Conservation (phyloP, 1,140 invertebrate species). For the Drosophila suzukii region DNA sequence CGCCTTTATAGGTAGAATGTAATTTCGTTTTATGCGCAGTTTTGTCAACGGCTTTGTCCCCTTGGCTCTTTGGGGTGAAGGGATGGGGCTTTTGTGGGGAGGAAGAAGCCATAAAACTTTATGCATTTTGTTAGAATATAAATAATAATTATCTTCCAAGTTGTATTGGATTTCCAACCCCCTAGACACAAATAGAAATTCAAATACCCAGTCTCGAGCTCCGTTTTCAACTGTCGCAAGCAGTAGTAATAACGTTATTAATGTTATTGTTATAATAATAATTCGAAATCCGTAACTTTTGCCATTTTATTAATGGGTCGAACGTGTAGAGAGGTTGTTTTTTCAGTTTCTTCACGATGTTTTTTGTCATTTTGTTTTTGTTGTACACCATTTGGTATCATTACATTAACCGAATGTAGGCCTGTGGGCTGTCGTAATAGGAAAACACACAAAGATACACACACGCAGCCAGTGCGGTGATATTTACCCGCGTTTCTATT, state of each 20-base stretch:
- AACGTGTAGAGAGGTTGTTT: slow-evolving; percentile 61
- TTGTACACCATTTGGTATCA: slow-evolving; percentile 16
- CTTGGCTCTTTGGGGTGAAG: not conserved
- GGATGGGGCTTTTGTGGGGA: not conserved
- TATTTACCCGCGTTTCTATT: slow-evolving; percentile 73
- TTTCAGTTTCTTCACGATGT: slow-evolving; percentile 1
- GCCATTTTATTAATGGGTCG: slow-evolving; percentile 83
- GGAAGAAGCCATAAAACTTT: slow-evolving; percentile 69
- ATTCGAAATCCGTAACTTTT: slow-evolving; percentile 81
- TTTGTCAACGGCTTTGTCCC: slow-evolving; percentile 76
- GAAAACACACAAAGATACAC: slow-evolving; percentile 38
- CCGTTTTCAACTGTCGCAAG: slow-evolving; percentile 55
- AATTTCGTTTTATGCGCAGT: slow-evolving; percentile 76
- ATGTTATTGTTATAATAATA: slow-evolving; percentile 81
- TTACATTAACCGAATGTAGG: slow-evolving; percentile 44
- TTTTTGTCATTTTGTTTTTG: slow-evolving; percentile 14
- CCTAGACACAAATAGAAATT: slow-evolving; percentile 35
- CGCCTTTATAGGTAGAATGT: slow-evolving; percentile 66
- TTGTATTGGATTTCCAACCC: slow-evolving; percentile 58
- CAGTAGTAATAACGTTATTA: slow-evolving; percentile 74
- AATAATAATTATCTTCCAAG: slow-evolving; percentile 75
- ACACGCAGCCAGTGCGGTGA: slow-evolving; percentile 19
- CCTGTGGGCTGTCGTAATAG: slow-evolving; percentile 46
- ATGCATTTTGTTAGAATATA: slow-evolving; percentile 82
- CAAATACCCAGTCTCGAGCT: slow-evolving; percentile 46